A percentile compares a stretch with the other conserved stretches of the same genome.
phyloP scores from a whole-genome alignment of 2,797 vertebrate genomes.

The Meda fulgida region DNA sequence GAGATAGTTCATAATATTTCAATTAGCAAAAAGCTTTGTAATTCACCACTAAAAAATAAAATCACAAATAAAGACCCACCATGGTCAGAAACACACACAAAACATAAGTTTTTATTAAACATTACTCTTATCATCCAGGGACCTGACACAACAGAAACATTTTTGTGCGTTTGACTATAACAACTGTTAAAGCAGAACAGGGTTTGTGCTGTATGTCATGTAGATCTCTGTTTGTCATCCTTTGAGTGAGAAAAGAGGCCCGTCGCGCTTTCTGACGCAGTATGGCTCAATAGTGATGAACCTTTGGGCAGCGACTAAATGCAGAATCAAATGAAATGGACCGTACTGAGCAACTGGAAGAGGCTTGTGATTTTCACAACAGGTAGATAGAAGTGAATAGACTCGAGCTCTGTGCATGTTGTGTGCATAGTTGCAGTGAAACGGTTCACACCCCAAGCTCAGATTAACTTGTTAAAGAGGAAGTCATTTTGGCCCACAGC shows the following conservation, averaged over 20 bases:
- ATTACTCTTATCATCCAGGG: constrained; percentile 58
- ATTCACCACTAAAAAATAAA: background rate
- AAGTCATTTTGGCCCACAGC: background rate
- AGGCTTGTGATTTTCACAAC: constrained; percentile 38
- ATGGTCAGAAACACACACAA: constrained; percentile 61
- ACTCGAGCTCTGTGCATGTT: constrained; percentile 37
- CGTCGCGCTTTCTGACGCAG: constrained; percentile 32
- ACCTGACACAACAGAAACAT: constrained; percentile 58
- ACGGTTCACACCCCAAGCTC: background rate
- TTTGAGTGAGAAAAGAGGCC: constrained; percentile 37
- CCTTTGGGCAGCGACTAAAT: constrained; percentile 31
- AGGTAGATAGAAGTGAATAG: constrained; percentile 4
- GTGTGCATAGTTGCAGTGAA: constrained; percentile 57
- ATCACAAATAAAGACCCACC: background rate
- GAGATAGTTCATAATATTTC: background rate
- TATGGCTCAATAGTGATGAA: constrained; percentile 50
- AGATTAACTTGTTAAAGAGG: background rate
- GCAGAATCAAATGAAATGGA: background rate
- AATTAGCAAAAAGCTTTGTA: background rate
- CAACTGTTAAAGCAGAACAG: constrained; percentile 52
- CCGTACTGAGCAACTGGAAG: constrained; percentile 7
- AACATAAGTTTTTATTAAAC: constrained; percentile 65
- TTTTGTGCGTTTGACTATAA: constrained; percentile 64
- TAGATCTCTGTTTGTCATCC: constrained; percentile 41
- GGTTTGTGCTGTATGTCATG: constrained; percentile 51